These are phyloP conservation scores for Catamblyrhynchus diadema DNA, from an alignment of 2,797 vertebrate genomes.

Conservation along the genomic window DNA sequence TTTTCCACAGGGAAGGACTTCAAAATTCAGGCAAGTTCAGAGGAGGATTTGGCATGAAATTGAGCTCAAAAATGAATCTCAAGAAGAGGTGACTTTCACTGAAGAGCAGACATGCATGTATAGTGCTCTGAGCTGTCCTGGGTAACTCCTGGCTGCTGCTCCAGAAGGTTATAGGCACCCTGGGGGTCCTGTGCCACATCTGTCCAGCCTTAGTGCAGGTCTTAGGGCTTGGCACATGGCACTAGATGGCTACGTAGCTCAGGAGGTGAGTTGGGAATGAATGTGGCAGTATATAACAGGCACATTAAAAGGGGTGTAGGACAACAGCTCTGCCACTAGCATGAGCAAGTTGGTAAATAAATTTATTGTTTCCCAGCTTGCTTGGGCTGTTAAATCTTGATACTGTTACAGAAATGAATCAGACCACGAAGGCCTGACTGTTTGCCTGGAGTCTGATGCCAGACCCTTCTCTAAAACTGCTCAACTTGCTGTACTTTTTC, in stretches of 20 bases:
- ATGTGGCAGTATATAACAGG: background rate
- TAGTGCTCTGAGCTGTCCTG: background rate
- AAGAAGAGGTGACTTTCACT: background rate
- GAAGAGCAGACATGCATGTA: background rate
- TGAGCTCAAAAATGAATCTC: background rate
- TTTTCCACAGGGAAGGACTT: background rate
- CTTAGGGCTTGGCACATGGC: background rate
- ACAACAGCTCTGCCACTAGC: background rate
- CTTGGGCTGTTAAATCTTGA: background rate
- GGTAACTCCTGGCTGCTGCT: background rate
- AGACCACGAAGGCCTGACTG: background rate
- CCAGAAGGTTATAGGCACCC: background rate
- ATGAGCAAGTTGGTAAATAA: background rate
- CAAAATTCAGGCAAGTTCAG: background rate
- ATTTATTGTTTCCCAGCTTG: background rate
- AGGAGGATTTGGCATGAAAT: background rate
- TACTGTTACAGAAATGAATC: background rate
- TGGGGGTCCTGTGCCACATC: fast-evolving
- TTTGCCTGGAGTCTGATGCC: background rate
- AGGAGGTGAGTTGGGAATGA: background rate
- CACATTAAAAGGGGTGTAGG: background rate
- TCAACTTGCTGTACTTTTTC: background rate
- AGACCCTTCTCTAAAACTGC: background rate
- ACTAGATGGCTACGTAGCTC: background rate
- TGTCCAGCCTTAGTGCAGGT: background rate